Evolutionary conservation across 2,113 vertebrate species (phyloP), one percentile per base, ranked within the genome.

Genomic region (Coturnix japonica): DNA sequence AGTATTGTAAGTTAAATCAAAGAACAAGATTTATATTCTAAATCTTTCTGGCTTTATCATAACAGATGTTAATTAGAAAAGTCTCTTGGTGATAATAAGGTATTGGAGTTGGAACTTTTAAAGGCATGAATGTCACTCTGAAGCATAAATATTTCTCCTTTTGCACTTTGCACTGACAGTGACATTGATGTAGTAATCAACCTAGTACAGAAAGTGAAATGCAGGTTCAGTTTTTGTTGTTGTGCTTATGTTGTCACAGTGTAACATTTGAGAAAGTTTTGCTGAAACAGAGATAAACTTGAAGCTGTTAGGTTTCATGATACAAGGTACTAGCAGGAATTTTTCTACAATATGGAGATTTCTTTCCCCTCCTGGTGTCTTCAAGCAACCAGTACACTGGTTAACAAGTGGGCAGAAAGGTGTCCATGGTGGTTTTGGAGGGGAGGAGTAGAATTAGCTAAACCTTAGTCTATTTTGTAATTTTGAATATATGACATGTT

Each of bases 31-130:
- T 91, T 91, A 82, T 85, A 17, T 83, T 70, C 60, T 35, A 73
- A 87, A 81, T 21, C 21, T 89, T 84, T 81, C 63, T 84, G 66
- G 41, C 37, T 84, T 94, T 79, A 59, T 81, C 41, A 61, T 92
- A 79, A 74, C 84, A 90, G 39, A 94, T 53, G 78, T 87, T 95
- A 91, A 93, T 95, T 90, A 91, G 80, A 86, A 77, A 91, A 95
- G 71, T 91, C 56, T 87, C 84, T 88, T 7, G 7, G 43, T 89
- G 23, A 73, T 91, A 91, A 74, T 30, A 65, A 67, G 91, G 13
- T 60, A 74, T 51, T 43, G 12, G 23, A 82, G 19, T 53, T 66
- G 19, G 37, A 51, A 81, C 54, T 70, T 85, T 23, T n/a, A 72
- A 89, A 73, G 46, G 13, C 33, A 28, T 80, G 79, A 72, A 81